Base-by-base conservation (phyloP, 2,888 invertebrate species). In the Acanthococcus lagerstroemiae region DNA sequence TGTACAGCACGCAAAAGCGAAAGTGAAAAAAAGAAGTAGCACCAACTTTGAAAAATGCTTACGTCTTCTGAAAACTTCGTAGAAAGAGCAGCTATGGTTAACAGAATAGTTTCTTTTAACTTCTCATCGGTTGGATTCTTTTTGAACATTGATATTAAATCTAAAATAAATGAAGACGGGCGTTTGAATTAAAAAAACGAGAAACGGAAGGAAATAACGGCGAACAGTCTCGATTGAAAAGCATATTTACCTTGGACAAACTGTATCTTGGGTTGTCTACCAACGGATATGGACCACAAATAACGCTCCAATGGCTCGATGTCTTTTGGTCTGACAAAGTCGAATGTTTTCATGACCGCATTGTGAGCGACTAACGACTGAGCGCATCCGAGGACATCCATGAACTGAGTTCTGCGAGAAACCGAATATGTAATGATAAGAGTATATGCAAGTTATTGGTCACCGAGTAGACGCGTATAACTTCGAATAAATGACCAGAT, bases 201-300 rank as follows among this genome's bases (percentile, higher is more conserved):
- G 50, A 21, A 27, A 61, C 12, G 9, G 50, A 19, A n/a, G 17
- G 12, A n/a, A 50, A 2, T 3, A 2, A 50, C 50, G 17, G 50
- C 9, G 2, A 50, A 4, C 12, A 12, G 17, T 17, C 1, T n/a
- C 22, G 9, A 50, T 21, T 50, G 2, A 50, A 50, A 50, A 17
- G 12, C 3, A 21, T 48, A 48, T 15, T 52, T 70, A 77, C 77
- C 75, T 71, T 75, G 74, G 12, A 84, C 72, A n/a, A 83, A 75
- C 46, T 75, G 74, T 37, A 79, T 78, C 46, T 81, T 78, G 1
- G 87, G 85, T 71, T 85, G 81, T 0, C 86, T 81, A 1, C 84
- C 82, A 55, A 86, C 78, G 0, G 89, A 85, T 9, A 87, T 74
- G 0, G 85, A 83, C 81, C 89, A 84, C 1, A 90, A 77, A 74